Evolutionary conservation across 2,113 vertebrate genomes (phyloP).

Genomic region (Todiramphus chloris): DNA sequence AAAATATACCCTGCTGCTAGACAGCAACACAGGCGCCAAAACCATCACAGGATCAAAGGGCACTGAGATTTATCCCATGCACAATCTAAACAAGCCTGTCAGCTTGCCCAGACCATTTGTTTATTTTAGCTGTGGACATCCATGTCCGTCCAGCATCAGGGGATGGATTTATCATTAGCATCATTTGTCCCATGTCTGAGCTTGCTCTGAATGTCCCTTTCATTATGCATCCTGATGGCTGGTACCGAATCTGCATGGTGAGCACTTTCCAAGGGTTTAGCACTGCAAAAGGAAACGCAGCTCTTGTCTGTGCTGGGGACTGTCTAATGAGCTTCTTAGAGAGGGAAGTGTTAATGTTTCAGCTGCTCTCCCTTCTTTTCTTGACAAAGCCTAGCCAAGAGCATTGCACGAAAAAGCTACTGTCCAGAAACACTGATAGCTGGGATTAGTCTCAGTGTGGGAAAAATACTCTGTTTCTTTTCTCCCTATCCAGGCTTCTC

Average conservation of each 20-base stretch:
- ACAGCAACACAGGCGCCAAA: conserved; percentile 74
- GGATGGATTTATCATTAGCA: conserved; percentile 38
- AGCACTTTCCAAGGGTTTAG: neutral
- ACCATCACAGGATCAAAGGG: conserved; percentile 75
- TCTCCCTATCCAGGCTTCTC: neutral
- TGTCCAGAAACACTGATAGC: neutral
- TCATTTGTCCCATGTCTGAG: conserved; percentile 30
- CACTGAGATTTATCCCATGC: conserved; percentile 57
- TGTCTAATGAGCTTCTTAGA: neutral
- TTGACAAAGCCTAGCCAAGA: neutral
- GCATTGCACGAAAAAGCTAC: neutral
- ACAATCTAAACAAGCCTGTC: conserved; percentile 67
- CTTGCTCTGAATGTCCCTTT: neutral
- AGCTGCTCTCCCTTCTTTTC: neutral
- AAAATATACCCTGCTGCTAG: conserved; percentile 74
- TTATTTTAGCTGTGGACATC: conserved; percentile 73
- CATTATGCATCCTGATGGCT: neutral
- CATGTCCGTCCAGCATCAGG: conserved; percentile 28
- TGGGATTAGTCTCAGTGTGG: neutral
- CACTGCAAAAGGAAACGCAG: neutral
- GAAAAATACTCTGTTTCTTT: neutral
- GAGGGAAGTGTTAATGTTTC: neutral
- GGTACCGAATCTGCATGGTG: neutral
- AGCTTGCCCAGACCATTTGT: conserved; percentile 56
- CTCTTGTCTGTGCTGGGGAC: neutral